phyloP scores from a whole-genome alignment of 1,140 invertebrate genomes.

The Sweltsa coloradensis region DNA sequence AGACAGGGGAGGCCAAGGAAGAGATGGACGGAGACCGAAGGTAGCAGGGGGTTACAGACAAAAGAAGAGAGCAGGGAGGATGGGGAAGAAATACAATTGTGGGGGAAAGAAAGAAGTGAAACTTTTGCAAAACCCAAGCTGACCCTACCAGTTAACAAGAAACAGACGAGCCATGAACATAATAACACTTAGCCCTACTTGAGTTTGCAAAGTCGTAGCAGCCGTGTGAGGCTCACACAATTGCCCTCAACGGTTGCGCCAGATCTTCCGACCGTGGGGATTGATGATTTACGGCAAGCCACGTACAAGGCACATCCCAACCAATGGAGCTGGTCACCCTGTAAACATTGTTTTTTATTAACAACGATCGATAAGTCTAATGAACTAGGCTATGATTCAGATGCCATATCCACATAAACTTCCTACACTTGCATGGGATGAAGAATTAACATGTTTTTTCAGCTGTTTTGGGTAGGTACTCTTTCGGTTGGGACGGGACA shows the following conservation, averaged over 20 bases:
- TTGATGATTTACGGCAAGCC: constrained; percentile 67
- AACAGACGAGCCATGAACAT: too few species aligned
- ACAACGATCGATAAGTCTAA: constrained; percentile 12
- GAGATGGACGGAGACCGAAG: too few species aligned
- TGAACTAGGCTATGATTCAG: neutral
- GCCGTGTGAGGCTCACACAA: constrained; percentile 79
- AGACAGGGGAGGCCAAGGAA: too few species aligned
- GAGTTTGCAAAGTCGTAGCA: constrained; percentile 78
- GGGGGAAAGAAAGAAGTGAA: too few species aligned
- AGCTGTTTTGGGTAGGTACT: neutral
- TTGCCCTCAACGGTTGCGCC: constrained; percentile 70
- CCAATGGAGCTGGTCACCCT: constrained; percentile 91
- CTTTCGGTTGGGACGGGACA: too few species aligned
- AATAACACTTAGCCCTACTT: constrained; percentile 48
- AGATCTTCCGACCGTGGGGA: constrained; percentile 63
- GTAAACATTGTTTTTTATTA: too few species aligned
- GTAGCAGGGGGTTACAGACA: too few species aligned
- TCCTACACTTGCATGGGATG: neutral
- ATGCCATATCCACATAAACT: neutral
- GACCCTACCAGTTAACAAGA: too few species aligned
- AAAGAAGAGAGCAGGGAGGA: too few species aligned
- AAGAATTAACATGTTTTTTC: neutral
- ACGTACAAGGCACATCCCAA: constrained; percentile 89
- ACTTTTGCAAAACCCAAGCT: too few species aligned
- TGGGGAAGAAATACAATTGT: too few species aligned